Percentiles rank a stretch among this genome's conserved stretches.
Conservation (phyloP, 1,140 invertebrate genomes). For the Drosophila nigromelanica region DNA sequence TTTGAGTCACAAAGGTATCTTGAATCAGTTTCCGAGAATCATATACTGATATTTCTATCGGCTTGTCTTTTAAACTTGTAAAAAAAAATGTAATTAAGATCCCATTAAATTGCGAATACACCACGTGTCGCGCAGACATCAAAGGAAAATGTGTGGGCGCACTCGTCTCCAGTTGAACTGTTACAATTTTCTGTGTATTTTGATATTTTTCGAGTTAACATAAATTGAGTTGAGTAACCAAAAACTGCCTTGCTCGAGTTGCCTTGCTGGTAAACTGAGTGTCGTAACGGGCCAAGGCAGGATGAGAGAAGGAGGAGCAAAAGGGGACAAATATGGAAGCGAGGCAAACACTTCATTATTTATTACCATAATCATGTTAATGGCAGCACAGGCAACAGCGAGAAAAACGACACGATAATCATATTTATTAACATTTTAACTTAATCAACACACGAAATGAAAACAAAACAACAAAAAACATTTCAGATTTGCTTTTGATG, state of each 20-base stretch:
- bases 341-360: slow-evolving; percentile 67
- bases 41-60: no score
- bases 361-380: slow-evolving; percentile 76
- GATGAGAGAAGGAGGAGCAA: background rate
- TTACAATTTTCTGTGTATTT: slow-evolving; percentile 20
- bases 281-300: background rate
- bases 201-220: slow-evolving; percentile 14
- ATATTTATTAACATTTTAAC: slow-evolving; percentile 76
- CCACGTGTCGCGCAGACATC: slow-evolving; percentile 47
- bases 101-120: slow-evolving; percentile 30
- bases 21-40: no score
- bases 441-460: slow-evolving; percentile 52
- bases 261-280: background rate
- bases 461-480: slow-evolving; percentile 10
- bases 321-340: background rate
- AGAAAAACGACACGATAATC: slow-evolving; percentile 60
- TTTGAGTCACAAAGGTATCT: no score
- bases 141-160: slow-evolving; percentile 21
- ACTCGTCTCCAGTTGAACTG: background rate
- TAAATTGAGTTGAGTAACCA: slow-evolving; percentile 20
- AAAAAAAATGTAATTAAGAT: background rate
- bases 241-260: slow-evolving; percentile 8
- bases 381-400: slow-evolving; percentile 40
- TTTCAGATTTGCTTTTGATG: slow-evolving; percentile 19
- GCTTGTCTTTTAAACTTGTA: background rate